Base-by-base conservation (phyloP, 2,113 vertebrate genomes). In the Gavialis gangeticus region DNA sequence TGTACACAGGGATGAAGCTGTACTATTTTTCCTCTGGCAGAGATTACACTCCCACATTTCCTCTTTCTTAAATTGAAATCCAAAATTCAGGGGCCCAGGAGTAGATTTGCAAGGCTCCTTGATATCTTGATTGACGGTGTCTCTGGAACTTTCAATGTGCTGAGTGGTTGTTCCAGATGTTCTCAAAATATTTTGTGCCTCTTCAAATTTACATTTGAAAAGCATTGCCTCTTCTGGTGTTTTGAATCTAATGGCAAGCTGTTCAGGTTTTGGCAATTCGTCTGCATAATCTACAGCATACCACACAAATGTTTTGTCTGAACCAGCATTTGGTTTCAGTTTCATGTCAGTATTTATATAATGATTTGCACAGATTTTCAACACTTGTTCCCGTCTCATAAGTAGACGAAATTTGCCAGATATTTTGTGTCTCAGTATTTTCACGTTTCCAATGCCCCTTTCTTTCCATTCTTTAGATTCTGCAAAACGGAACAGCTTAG, bases 321-420 rank as follows among this genome's bases (percentile, higher is more conserved):
- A 99, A 24, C 98, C 98, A 69, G 99, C 97, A 95, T 99, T 99
- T 21, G 98, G 99, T 95, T 98, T 98, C 57, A 99, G 96, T 30
- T 98, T 98, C 99, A 99, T 99, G 88, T 99, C 99, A 57, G 98
- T 89, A 94, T 97, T 99, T 91, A 99, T 99, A 84, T 99, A 99
- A 97, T 99, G 99, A 97, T 99, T 99, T 91, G 99, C 99, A 97
- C 99, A 99, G 85, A 99, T 99, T 96, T 99, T 99, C 46, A 99
- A 96, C 34, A 99, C 99, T 94, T 99, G 99, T 75, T 99, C 99
- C 59, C 99, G 98, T 95, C 99, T 99, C 99, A 99, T 99, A 34
- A 99, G 95, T 75, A 99, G 98, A 62, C 99, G 98, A 62, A 99
- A 98, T 96, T 99, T 99, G 34, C 99, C 99, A 87, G 99, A 99